phyloP scores from a whole-genome alignment of 2,797 vertebrate genomes.

The Chaetodon trifasciatus region DNA sequence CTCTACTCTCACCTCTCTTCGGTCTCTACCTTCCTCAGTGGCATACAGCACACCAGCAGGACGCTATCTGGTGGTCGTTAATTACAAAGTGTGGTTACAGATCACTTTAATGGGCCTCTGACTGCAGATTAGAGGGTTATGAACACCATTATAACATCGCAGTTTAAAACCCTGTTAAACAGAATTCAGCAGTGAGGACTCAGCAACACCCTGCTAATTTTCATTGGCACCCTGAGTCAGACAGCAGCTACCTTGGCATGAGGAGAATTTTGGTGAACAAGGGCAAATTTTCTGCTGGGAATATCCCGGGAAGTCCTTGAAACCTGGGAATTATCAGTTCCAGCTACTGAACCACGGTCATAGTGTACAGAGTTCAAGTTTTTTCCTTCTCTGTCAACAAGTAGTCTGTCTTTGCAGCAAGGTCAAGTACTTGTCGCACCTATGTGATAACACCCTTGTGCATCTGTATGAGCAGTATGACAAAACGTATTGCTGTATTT shows the following conservation, averaged over 20 bases:
- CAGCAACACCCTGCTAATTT: slow-evolving; percentile 53
- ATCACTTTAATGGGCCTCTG: slow-evolving; percentile 76
- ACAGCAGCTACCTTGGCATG: neutral
- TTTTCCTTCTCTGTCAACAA: neutral
- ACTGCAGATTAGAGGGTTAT: slow-evolving; percentile 75
- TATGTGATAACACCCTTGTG: too few relatives aligned
- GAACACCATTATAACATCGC: slow-evolving; percentile 66
- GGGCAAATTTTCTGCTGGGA: neutral
- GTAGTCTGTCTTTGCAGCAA: slow-evolving; percentile 19
- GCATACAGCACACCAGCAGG: slow-evolving; percentile 17
- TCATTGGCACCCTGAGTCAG: slow-evolving; percentile 22
- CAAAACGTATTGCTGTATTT: too few relatives aligned
- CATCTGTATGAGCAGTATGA: too few relatives aligned
- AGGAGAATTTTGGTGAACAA: slow-evolving; percentile 3
- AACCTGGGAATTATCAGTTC: neutral
- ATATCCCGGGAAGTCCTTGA: slow-evolving; percentile 4
- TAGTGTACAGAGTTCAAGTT: neutral
- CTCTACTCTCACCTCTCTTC: slow-evolving; percentile 8
- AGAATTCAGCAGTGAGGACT: slow-evolving; percentile 61
- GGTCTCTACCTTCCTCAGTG: neutral
- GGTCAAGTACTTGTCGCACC: neutral
- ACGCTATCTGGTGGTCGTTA: slow-evolving; percentile 61
- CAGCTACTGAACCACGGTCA: neutral
- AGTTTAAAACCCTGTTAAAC: slow-evolving; percentile 79
- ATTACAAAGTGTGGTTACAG: slow-evolving; percentile 78